phyloP scores from a whole-genome alignment of 1,140 invertebrate species.

The Hirudo medicinalis region DNA sequence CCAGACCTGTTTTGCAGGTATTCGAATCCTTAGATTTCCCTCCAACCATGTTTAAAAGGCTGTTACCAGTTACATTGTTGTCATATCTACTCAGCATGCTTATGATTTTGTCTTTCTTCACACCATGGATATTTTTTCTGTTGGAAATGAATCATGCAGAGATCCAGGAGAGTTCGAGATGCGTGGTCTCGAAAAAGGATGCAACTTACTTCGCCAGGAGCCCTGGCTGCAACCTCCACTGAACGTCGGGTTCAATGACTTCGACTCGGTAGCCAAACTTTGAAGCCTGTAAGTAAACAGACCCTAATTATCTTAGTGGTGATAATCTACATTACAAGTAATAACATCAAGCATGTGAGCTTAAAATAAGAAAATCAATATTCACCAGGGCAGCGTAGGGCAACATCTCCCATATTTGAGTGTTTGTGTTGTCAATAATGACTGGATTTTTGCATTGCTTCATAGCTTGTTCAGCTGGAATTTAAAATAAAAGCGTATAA shows the following conservation, averaged over 20 bases:
- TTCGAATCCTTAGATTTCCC: too few relatives aligned
- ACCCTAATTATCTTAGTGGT: neutral
- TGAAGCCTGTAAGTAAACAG: conserved; percentile 39
- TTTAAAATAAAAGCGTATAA: neutral
- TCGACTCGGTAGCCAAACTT: conserved; percentile 58
- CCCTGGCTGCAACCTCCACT: conserved; percentile 54
- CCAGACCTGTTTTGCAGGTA: too few relatives aligned
- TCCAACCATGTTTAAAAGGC: neutral
- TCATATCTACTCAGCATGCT: conserved; percentile 4
- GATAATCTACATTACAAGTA: neutral
- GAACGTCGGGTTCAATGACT: conserved; percentile 60
- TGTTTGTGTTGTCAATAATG: conserved; percentile 77
- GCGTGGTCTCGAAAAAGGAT: neutral
- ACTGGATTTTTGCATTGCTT: conserved; percentile 54
- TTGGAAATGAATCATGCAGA: neutral
- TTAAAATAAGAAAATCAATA: conserved; percentile 1
- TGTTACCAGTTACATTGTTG: neutral
- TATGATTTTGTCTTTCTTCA: conserved; percentile 2
- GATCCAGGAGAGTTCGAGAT: neutral
- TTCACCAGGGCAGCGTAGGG: conserved; percentile 50
- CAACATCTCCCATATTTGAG: conserved; percentile 65
- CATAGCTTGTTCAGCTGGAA: conserved; percentile 43
- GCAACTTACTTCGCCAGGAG: conserved; percentile 36
- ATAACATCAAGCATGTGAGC: neutral
- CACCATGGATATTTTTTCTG: conserved; percentile 5